Evolutionary conservation across 2,888 invertebrate genomes (phyloP), one percentile per base, ranked within the genome.

Genomic region (Hoplodrina ambigua): DNA sequence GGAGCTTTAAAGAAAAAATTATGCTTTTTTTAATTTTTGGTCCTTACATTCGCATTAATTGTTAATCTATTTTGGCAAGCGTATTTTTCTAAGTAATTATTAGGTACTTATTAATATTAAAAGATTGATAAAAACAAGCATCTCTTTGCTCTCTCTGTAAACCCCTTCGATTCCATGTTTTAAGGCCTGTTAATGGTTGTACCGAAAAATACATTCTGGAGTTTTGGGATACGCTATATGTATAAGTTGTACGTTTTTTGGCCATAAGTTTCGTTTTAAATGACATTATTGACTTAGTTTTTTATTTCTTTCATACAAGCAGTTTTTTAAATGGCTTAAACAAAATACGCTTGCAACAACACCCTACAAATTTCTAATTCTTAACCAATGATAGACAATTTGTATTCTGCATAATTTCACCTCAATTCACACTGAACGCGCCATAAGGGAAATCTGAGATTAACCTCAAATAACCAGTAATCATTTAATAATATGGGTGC

Each of bases 401-500:
- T 75, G 72, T 82, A 70, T 75, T 72, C 71, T 60, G 75, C 72
- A 75, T 79, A 73, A 69, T 82, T 81, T 79, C 75, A 64, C 72
- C 65, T 79, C 68, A 68, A 75, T 82, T 79, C 63, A 66, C 80
- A 79, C 69, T 72, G 63, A 46, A 52, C 53, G 50, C n/a, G 25
- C 33, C 37, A 46, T 52, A 68, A 75, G 68, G 72, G 82, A 81
- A 81, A 81, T 79, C 82, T 72, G 52, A 75, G 71, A 67, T 82
- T 67, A 79, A 59, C 67, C 67, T 72, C 44, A 56, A 81, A 72
- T 56, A 67, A 67, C 69, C 59, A 63, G 53, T 70, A 66, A 70
- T 49, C 50, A 59, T 62, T 78, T 77, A 72, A 77, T 76, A 59
- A 66, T 44, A 57, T 7, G 17, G 41, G 10, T 54, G n/a, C 13